Conservation (phyloP, 2,113 vertebrate species). For the Menura novaehollandiae region DNA sequence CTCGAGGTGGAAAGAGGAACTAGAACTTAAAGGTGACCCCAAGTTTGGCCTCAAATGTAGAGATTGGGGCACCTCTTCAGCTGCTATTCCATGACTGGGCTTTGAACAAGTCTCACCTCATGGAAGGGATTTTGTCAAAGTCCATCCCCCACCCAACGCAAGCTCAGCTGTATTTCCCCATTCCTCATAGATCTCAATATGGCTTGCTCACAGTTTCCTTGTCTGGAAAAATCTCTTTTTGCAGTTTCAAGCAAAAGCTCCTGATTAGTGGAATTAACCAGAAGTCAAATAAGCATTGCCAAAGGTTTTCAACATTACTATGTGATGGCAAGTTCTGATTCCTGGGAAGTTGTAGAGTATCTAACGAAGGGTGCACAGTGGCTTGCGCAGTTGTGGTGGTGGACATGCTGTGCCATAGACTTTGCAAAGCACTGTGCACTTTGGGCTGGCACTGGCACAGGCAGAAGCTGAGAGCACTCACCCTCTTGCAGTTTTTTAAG, state of each 20-base stretch:
- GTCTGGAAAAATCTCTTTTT: not conserved
- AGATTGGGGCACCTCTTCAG: not conserved
- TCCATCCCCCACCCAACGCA: fast-evolving
- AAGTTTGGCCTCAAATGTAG: not conserved
- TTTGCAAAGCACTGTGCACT: not conserved
- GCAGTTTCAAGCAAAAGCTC: not conserved
- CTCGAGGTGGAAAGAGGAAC: not conserved
- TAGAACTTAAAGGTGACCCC: not conserved
- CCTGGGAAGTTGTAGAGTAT: not conserved
- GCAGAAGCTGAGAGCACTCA: not conserved
- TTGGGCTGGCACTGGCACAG: not conserved
- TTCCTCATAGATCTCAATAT: not conserved
- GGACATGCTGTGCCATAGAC: not conserved
- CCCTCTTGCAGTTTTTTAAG: not conserved
- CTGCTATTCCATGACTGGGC: not conserved
- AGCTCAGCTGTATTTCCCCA: not conserved
- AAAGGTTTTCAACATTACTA: not conserved
- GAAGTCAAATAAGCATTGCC: not conserved
- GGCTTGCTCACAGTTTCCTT: not conserved
- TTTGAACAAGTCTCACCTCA: not conserved
- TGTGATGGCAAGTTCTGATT: not conserved
- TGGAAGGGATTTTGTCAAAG: not conserved
- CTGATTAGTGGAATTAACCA: not conserved
- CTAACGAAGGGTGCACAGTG: not conserved
- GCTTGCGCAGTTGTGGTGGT: not conserved